A percentile compares a stretch with the other conserved stretches of the same genome.
Evolutionary conservation across 1,140 invertebrate species (phyloP).

Genomic region (Drosophila yakuba): DNA sequence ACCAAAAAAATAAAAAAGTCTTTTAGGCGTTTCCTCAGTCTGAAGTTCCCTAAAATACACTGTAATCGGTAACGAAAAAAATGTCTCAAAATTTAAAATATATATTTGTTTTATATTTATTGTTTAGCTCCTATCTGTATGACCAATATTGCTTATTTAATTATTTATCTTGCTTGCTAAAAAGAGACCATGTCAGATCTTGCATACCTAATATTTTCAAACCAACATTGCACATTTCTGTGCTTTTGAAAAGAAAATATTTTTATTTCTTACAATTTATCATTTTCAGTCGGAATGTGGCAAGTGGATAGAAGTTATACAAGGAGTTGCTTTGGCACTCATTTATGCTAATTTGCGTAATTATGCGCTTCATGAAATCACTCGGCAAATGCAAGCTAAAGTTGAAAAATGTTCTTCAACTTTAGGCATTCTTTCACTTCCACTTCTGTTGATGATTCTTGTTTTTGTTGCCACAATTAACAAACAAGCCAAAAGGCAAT

Average conservation of each 20-base stretch:
- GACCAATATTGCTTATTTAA: no score
- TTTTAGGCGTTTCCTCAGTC: constrained; percentile 58
- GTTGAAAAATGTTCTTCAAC: constrained; percentile 54
- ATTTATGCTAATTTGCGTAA: constrained; percentile 84
- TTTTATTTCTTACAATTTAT: neutral
- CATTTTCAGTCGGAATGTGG: neutral
- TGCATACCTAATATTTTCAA: no score
- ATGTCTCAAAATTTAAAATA: neutral
- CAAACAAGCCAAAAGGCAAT: constrained; percentile 74
- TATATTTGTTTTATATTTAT: neutral
- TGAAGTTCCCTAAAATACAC: constrained; percentile 9
- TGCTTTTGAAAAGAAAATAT: neutral
- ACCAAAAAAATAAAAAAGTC: constrained; percentile 51
- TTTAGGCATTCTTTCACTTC: constrained; percentile 25
- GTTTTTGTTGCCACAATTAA: constrained; percentile 75
- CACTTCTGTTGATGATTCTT: constrained; percentile 32
- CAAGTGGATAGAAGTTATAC: neutral
- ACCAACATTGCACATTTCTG: no score
- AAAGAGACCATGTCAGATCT: no score
- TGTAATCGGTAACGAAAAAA: neutral
- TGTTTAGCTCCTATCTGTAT: no score
- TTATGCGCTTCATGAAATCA: constrained; percentile 83
- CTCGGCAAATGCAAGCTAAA: constrained; percentile 72
- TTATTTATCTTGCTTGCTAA: no score
- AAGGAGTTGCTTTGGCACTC: constrained; percentile 51